A percentile compares a stretch with the other conserved stretches of the same genome.
These are phyloP conservation scores for Alauda arvensis DNA, from an alignment of 2,797 vertebrate genomes.

Conservation along the genomic window DNA sequence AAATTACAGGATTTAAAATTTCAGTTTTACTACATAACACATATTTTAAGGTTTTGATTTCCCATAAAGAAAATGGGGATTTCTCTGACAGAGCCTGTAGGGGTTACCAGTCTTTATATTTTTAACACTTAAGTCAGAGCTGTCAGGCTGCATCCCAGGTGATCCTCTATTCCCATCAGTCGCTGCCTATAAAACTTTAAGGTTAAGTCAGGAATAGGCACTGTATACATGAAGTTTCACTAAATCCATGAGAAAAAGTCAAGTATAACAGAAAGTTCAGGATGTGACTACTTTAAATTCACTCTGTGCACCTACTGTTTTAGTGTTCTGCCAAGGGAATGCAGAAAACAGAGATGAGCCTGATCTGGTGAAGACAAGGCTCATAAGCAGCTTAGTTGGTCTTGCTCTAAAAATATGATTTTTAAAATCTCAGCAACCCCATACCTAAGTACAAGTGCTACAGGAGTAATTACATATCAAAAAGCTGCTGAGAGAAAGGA, in stretches of 20 bases:
- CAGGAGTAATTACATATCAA: background rate
- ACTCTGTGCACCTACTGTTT: background rate
- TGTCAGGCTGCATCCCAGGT: conserved; percentile 45
- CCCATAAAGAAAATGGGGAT: conserved; percentile 53
- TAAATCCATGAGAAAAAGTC: background rate
- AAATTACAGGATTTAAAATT: conserved; percentile 59
- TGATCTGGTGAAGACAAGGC: background rate
- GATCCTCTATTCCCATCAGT: conserved; percentile 36
- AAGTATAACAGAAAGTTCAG: background rate
- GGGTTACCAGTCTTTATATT: conserved; percentile 40
- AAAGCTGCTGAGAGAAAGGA: background rate
- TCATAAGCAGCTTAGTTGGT: background rate
- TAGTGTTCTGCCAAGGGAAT: background rate
- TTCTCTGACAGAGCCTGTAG: conserved; percentile 51
- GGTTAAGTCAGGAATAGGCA: conserved; percentile 35
- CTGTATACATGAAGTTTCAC: background rate
- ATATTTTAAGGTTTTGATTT: conserved; percentile 54
- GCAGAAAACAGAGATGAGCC: background rate
- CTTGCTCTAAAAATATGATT: accelerated
- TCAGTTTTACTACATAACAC: conserved; percentile 47
- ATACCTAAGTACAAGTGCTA: background rate
- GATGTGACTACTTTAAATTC: background rate
- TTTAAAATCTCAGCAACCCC: background rate
- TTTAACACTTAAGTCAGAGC: conserved; percentile 54
- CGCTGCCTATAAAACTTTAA: conserved; percentile 5